These are phyloP conservation scores for Egretta garzetta DNA, from an alignment of 2,113 vertebrate species.

Conservation along the genomic window DNA sequence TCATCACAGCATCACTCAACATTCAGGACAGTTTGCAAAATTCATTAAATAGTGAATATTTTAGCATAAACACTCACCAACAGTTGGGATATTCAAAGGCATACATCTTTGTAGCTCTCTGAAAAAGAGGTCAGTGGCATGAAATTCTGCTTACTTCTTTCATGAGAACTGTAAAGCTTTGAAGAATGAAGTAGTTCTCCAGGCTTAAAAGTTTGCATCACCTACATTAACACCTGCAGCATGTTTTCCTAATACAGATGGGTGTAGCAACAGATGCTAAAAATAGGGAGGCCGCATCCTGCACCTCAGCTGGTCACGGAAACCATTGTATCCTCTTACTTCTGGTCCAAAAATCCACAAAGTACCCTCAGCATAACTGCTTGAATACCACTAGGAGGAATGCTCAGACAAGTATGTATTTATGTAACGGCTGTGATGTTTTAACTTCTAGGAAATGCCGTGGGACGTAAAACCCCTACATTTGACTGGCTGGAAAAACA, in stretches of 20 bases:
- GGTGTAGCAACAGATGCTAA: conserved; percentile 2
- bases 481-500: not conserved
- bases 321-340: not conserved
- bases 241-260: not conserved
- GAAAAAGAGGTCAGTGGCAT: not conserved
- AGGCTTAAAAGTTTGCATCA: not conserved
- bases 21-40: not conserved
- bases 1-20: not conserved
- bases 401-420: not conserved
- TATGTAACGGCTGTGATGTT: not conserved
- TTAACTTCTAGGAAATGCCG: not conserved
- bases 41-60: not conserved
- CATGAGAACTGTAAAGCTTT: not conserved
- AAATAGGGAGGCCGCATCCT: conserved; percentile 35
- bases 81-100: not conserved
- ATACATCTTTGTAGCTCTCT: not conserved
- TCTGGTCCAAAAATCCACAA: conserved; percentile 1
- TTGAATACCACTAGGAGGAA: not conserved
- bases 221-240: not conserved
- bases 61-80: not conserved
- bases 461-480: not conserved
- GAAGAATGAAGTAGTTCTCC: not conserved
- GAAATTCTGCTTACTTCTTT: not conserved
- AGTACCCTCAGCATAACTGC: not conserved
- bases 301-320: not conserved